Evolutionary conservation across 1,140 invertebrate genomes (phyloP), one percentile per base, ranked within the genome.

Genomic region (Trichogramma pretiosum): DNA sequence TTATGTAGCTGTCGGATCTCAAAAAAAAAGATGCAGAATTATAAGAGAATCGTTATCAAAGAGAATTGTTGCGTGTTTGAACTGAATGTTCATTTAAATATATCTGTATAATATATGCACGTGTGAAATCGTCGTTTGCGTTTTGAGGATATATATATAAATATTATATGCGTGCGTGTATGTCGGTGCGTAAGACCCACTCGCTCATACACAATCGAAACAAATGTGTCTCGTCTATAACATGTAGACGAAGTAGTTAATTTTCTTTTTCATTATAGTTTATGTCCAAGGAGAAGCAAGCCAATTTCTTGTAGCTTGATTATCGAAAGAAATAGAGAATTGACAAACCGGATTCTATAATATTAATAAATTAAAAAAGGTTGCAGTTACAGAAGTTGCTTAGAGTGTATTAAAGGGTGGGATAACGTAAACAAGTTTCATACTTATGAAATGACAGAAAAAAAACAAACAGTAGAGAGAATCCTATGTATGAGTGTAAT

Each of bases 371-470:
- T n/a, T n/a, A n/a, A n/a, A n/a, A n/a, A n/a, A 58, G 67, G 65
- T 68, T 70, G 67, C 68, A 71, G 67, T 69, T 71, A 64, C 66
- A 70, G 66, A 48, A 60, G 52, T 46, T 50, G 48, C 46, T 53
- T 37, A 56, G 52, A 51, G 48, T 28, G 18, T 14, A 46, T 19
- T 35, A 44, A 39, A 44, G 23, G 28, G 26, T 36, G 22, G 33
- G 43, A 40, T n/a, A n/a, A n/a, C n/a, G n/a, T n/a, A n/a, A n/a
- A n/a, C n/a, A n/a, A n/a, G n/a, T n/a, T n/a, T n/a, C n/a, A n/a
- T n/a, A n/a, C n/a, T n/a, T n/a, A n/a, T n/a, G n/a, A 43, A 54
- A 32, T 22, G 42, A 43, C 38, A 46, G 54, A 37, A 42, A 48
- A 45, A 50, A 39, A 48, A 22, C 21, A 34, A 42, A 48, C 18